Evolutionary conservation across 2,113 vertebrate species (phyloP).

Genomic region (Calyptomena viridis): DNA sequence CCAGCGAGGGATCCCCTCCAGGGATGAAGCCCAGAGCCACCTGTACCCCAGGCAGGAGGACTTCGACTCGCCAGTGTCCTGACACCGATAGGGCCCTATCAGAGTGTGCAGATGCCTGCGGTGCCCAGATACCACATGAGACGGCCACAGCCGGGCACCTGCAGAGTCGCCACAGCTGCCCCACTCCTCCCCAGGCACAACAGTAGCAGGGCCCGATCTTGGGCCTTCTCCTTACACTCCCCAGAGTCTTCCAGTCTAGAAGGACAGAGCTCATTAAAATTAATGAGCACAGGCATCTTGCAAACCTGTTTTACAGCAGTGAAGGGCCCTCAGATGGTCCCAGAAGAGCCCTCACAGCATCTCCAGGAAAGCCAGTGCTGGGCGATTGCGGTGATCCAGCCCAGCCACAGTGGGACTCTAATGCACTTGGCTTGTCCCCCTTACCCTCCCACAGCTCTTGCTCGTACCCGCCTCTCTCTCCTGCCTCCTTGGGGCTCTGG

Average conservation of each 20-base stretch:
- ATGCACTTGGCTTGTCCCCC: not conserved
- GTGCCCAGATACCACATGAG: not conserved
- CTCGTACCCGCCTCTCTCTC: not conserved
- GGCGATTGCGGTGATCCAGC: not conserved
- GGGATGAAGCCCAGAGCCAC: not conserved
- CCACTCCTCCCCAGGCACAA: not conserved
- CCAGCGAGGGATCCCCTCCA: not conserved
- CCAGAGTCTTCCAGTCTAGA: not conserved
- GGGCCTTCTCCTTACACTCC: not conserved
- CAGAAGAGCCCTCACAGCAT: not conserved
- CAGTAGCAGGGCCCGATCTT: not conserved
- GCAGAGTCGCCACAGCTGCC: accelerated
- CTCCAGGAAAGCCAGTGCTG: not conserved
- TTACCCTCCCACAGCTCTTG: not conserved
- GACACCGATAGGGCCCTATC: not conserved
- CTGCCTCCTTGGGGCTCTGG: not conserved
- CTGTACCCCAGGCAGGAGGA: not conserved
- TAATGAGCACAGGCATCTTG: not conserved
- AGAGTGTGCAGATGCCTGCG: not conserved
- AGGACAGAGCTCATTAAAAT: not conserved
- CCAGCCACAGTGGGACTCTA: not conserved
- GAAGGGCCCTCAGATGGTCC: not conserved
- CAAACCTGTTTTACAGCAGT: not conserved
- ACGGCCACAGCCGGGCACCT: not conserved
- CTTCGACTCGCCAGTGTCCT: not conserved